Evolutionary conservation across 2,797 vertebrate species (phyloP).

Genomic region (Aplochiton taeniatus): DNA sequence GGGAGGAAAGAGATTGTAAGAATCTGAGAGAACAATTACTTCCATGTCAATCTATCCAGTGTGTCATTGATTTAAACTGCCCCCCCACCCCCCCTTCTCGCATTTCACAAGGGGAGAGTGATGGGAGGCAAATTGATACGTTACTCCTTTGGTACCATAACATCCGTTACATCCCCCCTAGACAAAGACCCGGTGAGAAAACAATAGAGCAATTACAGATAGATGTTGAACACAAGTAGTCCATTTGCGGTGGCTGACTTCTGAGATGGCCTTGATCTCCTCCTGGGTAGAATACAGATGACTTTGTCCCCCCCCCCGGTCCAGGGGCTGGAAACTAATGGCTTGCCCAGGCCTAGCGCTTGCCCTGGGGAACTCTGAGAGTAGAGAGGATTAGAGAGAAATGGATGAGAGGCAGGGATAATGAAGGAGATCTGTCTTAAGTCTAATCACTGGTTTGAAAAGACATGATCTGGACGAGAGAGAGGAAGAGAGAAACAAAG

Average conservation of each 20-base stretch:
- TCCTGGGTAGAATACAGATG: slow-evolving; percentile 29
- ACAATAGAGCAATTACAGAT: slow-evolving; percentile 12
- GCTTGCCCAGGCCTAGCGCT: slow-evolving; percentile 48
- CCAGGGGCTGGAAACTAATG: slow-evolving; percentile 52
- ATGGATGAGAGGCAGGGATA: slow-evolving; percentile 65
- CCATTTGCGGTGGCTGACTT: slow-evolving; percentile 31
- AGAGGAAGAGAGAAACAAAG: slow-evolving; percentile 18
- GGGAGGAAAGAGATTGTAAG: slow-evolving; percentile 6
- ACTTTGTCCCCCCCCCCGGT: slow-evolving; percentile 42
- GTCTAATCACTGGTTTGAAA: slow-evolving; percentile 67
- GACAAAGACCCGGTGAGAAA: neutral
- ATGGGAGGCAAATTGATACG: slow-evolving; percentile 23
- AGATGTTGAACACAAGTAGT: slow-evolving; percentile 18
- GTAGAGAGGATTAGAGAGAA: slow-evolving; percentile 68
- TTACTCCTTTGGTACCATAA: slow-evolving; percentile 20
- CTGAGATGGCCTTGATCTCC: slow-evolving; percentile 43
- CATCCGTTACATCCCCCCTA: neutral
- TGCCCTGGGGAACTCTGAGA: slow-evolving; percentile 41
- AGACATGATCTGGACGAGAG: slow-evolving; percentile 50
- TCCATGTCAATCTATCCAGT: slow-evolving; percentile 3
- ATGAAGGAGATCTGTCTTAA: slow-evolving; percentile 67
- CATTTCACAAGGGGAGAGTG: slow-evolving; percentile 8
- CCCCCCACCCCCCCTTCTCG: slow-evolving; percentile 14
- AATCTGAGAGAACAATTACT: slow-evolving; percentile 26
- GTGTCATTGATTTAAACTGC: slow-evolving; percentile 6